Conservation (phyloP, 1,140 invertebrate species). For the Drosophila willistoni region DNA sequence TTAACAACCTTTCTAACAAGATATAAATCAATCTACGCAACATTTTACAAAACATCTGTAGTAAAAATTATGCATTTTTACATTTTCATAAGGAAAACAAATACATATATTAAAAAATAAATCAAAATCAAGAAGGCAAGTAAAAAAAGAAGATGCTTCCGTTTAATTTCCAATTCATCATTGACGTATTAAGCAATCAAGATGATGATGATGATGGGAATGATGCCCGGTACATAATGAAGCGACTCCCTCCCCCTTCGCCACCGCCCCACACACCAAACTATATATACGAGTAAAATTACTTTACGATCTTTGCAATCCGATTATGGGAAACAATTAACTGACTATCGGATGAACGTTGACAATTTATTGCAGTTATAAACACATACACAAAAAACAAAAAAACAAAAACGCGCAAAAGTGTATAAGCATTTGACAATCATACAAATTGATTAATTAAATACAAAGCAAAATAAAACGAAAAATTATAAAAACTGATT, state of each 20-base stretch:
- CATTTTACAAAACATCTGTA: no score
- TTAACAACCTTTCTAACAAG: no score
- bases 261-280: not conserved
- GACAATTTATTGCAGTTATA: slow-evolving; percentile 61
- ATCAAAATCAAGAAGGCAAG: not conserved
- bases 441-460: slow-evolving; percentile 77
- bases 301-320: slow-evolving; percentile 35
- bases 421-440: slow-evolving; percentile 31
- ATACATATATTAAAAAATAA: no score
- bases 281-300: not conserved
- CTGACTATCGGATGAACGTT: slow-evolving; percentile 40
- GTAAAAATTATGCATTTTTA: no score
- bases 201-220: slow-evolving; percentile 2
- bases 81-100: no score
- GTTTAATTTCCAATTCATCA: slow-evolving; percentile 23
- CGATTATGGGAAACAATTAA: slow-evolving; percentile 51
- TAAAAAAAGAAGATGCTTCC: not conserved
- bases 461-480: slow-evolving; percentile 10
- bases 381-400: slow-evolving; percentile 34
- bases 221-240: slow-evolving; percentile 28
- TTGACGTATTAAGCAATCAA: slow-evolving; percentile 32
- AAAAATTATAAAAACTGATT: slow-evolving; percentile 10
- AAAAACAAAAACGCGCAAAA: slow-evolving; percentile 28
- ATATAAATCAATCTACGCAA: no score
- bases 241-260: not conserved